A percentile compares a stretch with the other conserved stretches of the same genome.
Evolutionary conservation across 2,888 invertebrate species (phyloP).

Genomic region (Limnephilus lunatus): DNA sequence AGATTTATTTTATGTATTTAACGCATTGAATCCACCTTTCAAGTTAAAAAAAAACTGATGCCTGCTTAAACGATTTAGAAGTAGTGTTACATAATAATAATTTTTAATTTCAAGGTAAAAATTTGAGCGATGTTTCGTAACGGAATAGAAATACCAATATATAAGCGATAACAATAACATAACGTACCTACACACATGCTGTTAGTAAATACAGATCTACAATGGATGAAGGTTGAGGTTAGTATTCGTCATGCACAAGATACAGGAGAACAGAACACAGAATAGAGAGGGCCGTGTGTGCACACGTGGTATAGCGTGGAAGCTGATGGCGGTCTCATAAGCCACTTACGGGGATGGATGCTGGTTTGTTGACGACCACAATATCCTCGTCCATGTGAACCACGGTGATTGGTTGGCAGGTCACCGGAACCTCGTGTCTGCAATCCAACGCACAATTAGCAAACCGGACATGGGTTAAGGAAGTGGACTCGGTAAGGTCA

Average conservation of each 20-base stretch:
- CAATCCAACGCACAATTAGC: constrained; percentile 71
- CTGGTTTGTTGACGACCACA: constrained; percentile 99
- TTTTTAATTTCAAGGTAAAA: not conserved
- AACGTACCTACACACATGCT: not conserved
- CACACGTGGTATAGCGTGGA: constrained; percentile 55
- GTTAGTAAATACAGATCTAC: not conserved
- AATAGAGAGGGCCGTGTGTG: constrained; percentile 32
- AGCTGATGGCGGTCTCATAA: constrained; percentile 85
- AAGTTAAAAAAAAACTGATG: not conserved
- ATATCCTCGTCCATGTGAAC: constrained; percentile 99
- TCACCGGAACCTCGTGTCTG: constrained; percentile 99
- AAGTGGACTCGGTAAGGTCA: not conserved
- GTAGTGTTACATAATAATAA: not conserved
- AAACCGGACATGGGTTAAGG: constrained; percentile 42
- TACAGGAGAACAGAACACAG: constrained; percentile 10
- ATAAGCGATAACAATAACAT: not conserved
- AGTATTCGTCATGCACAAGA: constrained; percentile 22
- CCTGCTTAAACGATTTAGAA: not conserved
- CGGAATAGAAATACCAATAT: not conserved
- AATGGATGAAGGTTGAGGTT: not conserved
- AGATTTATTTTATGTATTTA: not conserved
- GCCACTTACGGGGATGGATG: constrained; percentile 99
- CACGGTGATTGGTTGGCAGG: constrained; percentile 97
- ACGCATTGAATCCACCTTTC: not conserved
- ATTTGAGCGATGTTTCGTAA: not conserved